These are phyloP conservation scores for Sycobia sp. DNA, from an alignment of 1,140 invertebrate genomes.

Conservation along the genomic window DNA sequence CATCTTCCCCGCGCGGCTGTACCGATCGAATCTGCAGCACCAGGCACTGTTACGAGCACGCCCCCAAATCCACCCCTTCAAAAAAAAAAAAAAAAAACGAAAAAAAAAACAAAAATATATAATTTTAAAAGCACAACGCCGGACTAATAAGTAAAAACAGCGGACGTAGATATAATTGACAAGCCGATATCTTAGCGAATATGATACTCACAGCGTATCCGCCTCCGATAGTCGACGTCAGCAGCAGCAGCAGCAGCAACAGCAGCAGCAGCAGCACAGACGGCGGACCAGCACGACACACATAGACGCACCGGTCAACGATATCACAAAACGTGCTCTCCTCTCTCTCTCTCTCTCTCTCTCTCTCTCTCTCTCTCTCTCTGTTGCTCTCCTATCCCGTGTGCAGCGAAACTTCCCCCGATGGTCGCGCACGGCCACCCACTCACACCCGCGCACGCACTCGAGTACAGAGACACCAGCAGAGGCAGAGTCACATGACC, in stretches of 20 bases:
- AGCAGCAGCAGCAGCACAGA: not conserved
- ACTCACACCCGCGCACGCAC: slow-evolving; percentile 3
- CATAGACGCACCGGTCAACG: not conserved
- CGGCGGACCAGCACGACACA: slow-evolving; percentile 11
- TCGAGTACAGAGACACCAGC: not conserved
- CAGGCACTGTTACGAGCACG: too few species aligned
- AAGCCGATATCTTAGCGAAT: too few species aligned
- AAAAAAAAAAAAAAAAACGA: too few species aligned
- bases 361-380: too few species aligned
- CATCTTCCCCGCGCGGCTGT: too few species aligned
- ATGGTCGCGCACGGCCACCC: slow-evolving; percentile 1
- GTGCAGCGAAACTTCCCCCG: slow-evolving; percentile 21
- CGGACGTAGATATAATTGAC: too few species aligned
- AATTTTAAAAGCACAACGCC: too few species aligned
- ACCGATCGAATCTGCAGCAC: too few species aligned
- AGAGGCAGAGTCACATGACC: slow-evolving; percentile 5
- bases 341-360: slow-evolving; percentile 34
- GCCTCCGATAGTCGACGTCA: not conserved
- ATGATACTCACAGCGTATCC: slow-evolving; percentile 7
- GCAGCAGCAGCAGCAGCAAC: not conserved
- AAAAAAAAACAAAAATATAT: too few species aligned
- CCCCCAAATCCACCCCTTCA: too few species aligned
- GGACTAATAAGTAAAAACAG: too few species aligned
- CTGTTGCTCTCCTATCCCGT: slow-evolving; percentile 19
- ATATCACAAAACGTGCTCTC: slow-evolving; percentile 15